Conservation (phyloP, 2,797 vertebrate species). For the Sebastes iracundus region DNA sequence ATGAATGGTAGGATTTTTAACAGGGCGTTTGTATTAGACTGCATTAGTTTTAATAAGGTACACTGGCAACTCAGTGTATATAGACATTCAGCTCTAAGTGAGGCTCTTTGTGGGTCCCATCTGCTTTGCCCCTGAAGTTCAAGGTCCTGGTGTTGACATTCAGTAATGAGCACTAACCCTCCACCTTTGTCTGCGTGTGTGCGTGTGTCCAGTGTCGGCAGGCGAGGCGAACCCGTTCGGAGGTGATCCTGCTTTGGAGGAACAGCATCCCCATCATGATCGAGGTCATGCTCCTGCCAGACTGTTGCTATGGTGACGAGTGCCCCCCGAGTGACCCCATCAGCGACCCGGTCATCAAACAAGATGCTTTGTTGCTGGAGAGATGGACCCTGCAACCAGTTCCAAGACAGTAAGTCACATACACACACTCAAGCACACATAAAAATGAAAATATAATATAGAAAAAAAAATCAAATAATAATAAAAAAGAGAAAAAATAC, state of each 20-base stretch:
- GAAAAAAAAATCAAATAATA: too few relatives aligned
- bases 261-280: conserved; percentile 99
- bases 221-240: conserved; percentile 93
- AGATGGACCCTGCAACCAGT: conserved; percentile 97
- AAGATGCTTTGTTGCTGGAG: conserved; percentile 94
- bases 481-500: not conserved
- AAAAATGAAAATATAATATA: too few relatives aligned
- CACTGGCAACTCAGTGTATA: not conserved
- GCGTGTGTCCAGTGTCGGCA: conserved; percentile 88
- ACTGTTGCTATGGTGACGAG: conserved; percentile 98
- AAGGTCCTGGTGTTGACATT: conserved; percentile 19
- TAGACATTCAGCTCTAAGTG: not conserved
- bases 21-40: not conserved
- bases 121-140: conserved; percentile 22
- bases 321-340: conserved; percentile 92
- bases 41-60: not conserved
- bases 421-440: not conserved
- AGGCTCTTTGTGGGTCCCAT: conserved; percentile 1
- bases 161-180: conserved; percentile 47
- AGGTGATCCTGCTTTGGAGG: conserved; percentile 94
- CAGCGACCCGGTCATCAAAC: conserved; percentile 95
- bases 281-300: conserved; percentile 97
- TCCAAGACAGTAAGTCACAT: conserved; percentile 90
- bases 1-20: not conserved
- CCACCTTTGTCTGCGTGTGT: conserved; percentile 15